These are phyloP conservation scores for Microcebus lehilahytsara DNA, from an alignment of 2,113 vertebrate species.

Conservation along the genomic window DNA sequence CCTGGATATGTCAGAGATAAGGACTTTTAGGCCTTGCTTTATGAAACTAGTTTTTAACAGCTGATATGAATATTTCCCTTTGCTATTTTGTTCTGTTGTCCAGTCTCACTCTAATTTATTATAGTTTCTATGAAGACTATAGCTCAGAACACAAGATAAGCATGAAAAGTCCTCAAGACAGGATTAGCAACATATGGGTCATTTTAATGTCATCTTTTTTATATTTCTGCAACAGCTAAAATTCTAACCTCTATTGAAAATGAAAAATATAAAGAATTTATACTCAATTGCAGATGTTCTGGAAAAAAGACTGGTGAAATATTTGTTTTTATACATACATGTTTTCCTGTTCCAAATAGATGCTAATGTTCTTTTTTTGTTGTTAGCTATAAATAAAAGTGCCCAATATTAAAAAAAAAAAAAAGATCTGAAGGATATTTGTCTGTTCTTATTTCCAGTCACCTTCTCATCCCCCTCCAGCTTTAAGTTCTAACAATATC, in stretches of 20 bases:
- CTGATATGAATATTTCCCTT: neutral
- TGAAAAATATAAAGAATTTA: neutral
- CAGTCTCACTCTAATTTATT: neutral
- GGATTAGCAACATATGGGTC: neutral
- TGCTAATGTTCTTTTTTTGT: neutral
- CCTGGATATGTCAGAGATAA: neutral
- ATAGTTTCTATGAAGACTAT: neutral
- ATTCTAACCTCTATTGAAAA: neutral
- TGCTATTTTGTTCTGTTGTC: neutral
- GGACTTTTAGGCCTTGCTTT: neutral
- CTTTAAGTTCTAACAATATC: neutral
- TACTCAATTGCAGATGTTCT: neutral
- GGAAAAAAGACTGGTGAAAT: neutral
- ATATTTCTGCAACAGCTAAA: constrained; percentile 29
- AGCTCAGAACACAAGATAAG: neutral
- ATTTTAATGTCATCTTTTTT: constrained; percentile 18
- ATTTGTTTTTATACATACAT: neutral
- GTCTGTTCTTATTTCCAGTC: neutral
- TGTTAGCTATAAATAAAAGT: neutral
- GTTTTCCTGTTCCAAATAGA: neutral
- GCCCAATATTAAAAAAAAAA: neutral
- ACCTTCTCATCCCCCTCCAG: neutral
- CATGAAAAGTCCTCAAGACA: neutral
- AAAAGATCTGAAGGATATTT: neutral
- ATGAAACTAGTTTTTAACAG: neutral